Conservation (phyloP, 2,113 vertebrate genomes). For the Hyperopisus bebe region DNA sequence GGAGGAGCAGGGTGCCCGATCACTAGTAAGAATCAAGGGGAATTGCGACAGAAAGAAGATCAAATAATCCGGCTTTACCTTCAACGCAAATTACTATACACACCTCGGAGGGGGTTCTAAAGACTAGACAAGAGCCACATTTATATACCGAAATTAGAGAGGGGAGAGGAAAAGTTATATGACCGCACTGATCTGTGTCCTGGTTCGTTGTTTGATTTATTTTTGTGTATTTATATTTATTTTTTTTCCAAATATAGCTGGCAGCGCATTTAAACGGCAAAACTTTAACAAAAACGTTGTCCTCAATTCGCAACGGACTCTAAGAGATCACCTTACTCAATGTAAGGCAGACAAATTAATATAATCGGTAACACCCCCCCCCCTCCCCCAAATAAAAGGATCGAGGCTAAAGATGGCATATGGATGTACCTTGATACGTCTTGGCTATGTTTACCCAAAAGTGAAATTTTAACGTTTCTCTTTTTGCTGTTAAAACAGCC, state of each 20-base stretch:
- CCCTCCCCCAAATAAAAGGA: neutral
- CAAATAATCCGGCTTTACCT: neutral
- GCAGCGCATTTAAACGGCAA: neutral
- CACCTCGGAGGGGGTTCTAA: neutral
- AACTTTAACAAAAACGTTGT: neutral
- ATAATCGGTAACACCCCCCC: neutral
- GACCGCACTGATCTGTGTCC: neutral
- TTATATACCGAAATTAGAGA: neutral
- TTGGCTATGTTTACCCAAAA: neutral
- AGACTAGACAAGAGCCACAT: neutral
- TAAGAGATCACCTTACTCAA: neutral
- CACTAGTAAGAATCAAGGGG: constrained; percentile 7
- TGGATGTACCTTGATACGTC: neutral
- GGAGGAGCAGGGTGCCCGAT: neutral
- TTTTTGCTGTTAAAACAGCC: neutral
- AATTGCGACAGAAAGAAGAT: neutral
- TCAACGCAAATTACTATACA: neutral
- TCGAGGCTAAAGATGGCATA: neutral
- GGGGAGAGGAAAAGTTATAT: neutral
- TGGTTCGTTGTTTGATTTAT: neutral
- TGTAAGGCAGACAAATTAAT: neutral
- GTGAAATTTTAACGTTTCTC: neutral
- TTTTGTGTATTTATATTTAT: neutral
- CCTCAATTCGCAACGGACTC: neutral
- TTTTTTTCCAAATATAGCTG: neutral